Percentiles rank a stretch among this genome's conserved stretches.
Evolutionary conservation across 1,140 invertebrate genomes (phyloP).

Genomic region (Lethrus apterus): DNA sequence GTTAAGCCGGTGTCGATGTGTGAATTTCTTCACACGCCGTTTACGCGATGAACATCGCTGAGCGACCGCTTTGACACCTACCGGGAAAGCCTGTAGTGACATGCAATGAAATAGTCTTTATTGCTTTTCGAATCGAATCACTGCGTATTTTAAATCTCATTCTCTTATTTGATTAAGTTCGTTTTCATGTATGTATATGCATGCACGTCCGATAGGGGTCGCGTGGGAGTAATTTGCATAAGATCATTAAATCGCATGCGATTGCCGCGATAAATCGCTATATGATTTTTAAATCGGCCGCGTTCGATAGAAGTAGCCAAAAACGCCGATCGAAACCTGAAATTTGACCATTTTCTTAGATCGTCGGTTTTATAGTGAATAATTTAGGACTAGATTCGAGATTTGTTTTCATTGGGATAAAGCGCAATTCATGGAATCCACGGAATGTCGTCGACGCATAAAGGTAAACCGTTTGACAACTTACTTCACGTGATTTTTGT

Average conservation of each 20-base stretch:
- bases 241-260: constrained; percentile 14
- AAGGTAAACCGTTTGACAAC: not conserved
- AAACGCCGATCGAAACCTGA: too few species aligned
- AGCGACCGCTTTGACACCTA: constrained; percentile 32
- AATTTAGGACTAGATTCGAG: not conserved
- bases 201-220: constrained; percentile 12
- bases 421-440: constrained; percentile 16
- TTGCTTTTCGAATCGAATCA: constrained; percentile 34
- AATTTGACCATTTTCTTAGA: too few species aligned
- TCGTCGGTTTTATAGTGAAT: too few species aligned
- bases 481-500: not conserved
- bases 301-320: constrained; percentile 12
- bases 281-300: too few species aligned
- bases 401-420: not conserved
- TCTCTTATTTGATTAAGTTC: constrained; percentile 27
- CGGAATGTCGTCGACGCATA: constrained; percentile 12
- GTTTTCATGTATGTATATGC: constrained; percentile 24
- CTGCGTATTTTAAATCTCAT: constrained; percentile 27
- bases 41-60: constrained; percentile 12
- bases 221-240: constrained; percentile 21
- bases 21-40: not conserved
- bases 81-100: constrained; percentile 37
- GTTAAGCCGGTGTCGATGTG: constrained; percentile 6
- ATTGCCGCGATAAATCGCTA: too few species aligned
- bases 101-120: constrained; percentile 39